A percentile compares a stretch with the other conserved stretches of the same genome.
Conservation (phyloP, 2,113 vertebrate species). For the Crotalus tigris region DNA sequence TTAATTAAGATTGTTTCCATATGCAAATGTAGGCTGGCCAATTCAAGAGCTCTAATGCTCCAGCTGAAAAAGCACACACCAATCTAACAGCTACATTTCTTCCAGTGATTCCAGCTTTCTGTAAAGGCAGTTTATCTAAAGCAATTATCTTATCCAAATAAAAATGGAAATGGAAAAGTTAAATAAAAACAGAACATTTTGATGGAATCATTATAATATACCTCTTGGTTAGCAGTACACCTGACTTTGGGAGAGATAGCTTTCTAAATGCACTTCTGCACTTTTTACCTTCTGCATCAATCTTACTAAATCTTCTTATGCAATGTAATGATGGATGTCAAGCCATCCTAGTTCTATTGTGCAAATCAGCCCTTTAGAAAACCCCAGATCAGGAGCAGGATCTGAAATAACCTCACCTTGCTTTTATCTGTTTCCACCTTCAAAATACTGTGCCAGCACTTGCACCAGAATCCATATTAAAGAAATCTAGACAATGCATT, state of each 20-base stretch:
- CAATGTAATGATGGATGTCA: constrained; percentile 56
- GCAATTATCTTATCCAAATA: constrained; percentile 83
- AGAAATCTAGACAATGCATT: constrained; percentile 25
- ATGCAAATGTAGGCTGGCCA: constrained; percentile 64
- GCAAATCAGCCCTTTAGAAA: constrained; percentile 47
- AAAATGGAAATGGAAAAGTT: constrained; percentile 78
- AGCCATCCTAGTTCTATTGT: constrained; percentile 49
- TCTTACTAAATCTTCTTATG: constrained; percentile 54
- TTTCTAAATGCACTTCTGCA: constrained; percentile 52
- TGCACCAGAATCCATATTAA: neutral
- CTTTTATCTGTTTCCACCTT: neutral
- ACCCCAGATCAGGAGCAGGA: constrained; percentile 34
- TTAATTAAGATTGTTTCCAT: constrained; percentile 74
- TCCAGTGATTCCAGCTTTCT: constrained; percentile 57
- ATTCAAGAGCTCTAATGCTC: constrained; percentile 49
- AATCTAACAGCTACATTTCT: constrained; percentile 50
- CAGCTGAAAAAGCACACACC: constrained; percentile 46
- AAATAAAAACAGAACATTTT: constrained; percentile 76
- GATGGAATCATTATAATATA: constrained; percentile 69
- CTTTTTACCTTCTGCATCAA: constrained; percentile 62
- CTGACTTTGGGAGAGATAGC: constrained; percentile 64
- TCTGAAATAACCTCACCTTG: neutral
- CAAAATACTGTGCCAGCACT: neutral
- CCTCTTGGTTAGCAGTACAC: constrained; percentile 65
- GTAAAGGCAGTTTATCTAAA: constrained; percentile 69